phyloP scores from a whole-genome alignment of 2,113 vertebrate species.

The Ptyas mucosa region DNA sequence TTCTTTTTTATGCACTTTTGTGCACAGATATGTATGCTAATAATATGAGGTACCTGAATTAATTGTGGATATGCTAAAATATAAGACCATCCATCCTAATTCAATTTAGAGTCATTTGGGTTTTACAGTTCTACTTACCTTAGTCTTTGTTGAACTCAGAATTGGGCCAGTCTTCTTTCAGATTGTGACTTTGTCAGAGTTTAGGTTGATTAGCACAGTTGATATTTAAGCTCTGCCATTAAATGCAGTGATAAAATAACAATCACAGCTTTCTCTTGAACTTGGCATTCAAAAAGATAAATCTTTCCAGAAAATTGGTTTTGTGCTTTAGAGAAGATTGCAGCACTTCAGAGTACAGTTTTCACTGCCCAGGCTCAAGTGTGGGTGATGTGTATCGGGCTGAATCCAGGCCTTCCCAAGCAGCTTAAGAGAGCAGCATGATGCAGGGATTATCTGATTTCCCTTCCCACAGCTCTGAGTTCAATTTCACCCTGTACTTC shows the following conservation, averaged over 20 bases:
- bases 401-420: background rate
- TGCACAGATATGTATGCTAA: background rate
- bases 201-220: background rate
- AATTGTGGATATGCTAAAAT: background rate
- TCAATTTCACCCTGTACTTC: background rate
- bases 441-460: background rate
- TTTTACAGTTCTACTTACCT: background rate
- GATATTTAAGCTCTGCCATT: background rate
- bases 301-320: background rate
- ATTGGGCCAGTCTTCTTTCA: background rate
- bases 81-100: background rate
- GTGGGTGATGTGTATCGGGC: background rate
- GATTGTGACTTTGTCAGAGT: background rate
- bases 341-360: background rate
- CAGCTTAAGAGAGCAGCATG: background rate
- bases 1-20: background rate
- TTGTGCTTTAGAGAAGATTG: background rate
- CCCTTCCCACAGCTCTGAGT: background rate
- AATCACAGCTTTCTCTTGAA: background rate
- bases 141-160: too few relatives aligned
- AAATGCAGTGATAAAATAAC: background rate
- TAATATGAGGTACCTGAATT: background rate
- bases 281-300: background rate
- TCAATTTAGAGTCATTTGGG: background rate
- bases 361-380: background rate